Percentiles rank a stretch among this genome's conserved stretches.
Evolutionary conservation across 2,888 invertebrate species (phyloP).

Genomic region (Drosophila borborema): DNA sequence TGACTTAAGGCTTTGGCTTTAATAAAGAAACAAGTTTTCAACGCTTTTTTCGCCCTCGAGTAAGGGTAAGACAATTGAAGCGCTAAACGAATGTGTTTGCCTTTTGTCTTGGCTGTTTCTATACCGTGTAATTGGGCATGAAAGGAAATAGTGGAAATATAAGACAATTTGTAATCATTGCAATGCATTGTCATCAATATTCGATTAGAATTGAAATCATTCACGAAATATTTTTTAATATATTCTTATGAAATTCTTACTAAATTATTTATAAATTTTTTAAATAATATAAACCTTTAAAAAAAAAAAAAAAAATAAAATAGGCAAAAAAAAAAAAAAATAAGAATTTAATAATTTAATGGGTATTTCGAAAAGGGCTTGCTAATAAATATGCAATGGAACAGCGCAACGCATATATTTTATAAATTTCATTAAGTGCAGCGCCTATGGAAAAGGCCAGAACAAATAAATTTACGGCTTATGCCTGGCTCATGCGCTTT

Average conservation of each 20-base stretch:
- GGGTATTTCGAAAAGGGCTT: constrained; percentile 1
- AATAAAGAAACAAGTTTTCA: constrained; percentile 16
- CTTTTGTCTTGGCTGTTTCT: neutral
- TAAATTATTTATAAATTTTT: no score
- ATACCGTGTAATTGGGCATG: neutral
- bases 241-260: no score
- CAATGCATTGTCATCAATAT: no score
- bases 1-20: constrained; percentile 22
- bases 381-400: constrained; percentile 33
- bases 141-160: no score
- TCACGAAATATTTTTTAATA: no score
- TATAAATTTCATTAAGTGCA: constrained; percentile 58
- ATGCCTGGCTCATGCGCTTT: constrained; percentile 56
- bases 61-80: neutral
- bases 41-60: neutral
- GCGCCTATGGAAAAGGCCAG: constrained; percentile 1
- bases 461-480: constrained; percentile 69
- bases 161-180: neutral
- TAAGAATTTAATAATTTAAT: no score
- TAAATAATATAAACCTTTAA: no score
- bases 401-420: constrained; percentile 43
- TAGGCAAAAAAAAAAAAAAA: no score
- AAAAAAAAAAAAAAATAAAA: no score
- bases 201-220: no score
- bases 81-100: neutral